Conservation (phyloP, 2,113 vertebrate species). For the Pseudonaja textilis region DNA sequence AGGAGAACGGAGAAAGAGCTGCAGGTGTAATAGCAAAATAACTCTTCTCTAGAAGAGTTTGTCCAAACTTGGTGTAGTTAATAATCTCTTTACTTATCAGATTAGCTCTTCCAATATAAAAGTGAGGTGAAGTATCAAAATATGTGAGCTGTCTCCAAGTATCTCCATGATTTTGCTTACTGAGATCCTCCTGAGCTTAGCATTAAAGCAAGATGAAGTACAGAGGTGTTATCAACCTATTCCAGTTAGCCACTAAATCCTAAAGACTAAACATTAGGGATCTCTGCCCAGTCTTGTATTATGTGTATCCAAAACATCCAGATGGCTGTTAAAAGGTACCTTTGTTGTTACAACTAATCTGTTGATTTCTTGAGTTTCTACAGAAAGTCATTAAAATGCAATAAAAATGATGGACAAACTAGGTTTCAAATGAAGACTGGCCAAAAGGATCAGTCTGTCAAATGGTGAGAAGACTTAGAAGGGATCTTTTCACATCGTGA, state of each 20-base stretch:
- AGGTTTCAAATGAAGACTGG: background rate
- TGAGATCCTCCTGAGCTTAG: background rate
- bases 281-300: background rate
- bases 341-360: background rate
- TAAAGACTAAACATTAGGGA: background rate
- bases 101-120: background rate
- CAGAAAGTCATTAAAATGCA: background rate
- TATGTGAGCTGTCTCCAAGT: constrained; percentile 28
- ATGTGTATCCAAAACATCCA: background rate
- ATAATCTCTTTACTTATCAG: constrained; percentile 20
- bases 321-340: background rate
- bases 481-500: background rate
- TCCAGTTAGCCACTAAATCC: background rate
- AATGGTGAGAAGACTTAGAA: background rate
- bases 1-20: background rate
- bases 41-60: background rate
- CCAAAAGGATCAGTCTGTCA: background rate
- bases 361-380: background rate
- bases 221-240: background rate
- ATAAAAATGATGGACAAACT: background rate
- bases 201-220: constrained; percentile 19
- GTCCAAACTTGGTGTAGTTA: background rate
- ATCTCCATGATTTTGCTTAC: constrained; percentile 1
- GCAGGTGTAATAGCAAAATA: constrained; percentile 23
- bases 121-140: background rate